Base-by-base conservation (phyloP, 2,797 vertebrate species). In the Podargus strigoides region DNA sequence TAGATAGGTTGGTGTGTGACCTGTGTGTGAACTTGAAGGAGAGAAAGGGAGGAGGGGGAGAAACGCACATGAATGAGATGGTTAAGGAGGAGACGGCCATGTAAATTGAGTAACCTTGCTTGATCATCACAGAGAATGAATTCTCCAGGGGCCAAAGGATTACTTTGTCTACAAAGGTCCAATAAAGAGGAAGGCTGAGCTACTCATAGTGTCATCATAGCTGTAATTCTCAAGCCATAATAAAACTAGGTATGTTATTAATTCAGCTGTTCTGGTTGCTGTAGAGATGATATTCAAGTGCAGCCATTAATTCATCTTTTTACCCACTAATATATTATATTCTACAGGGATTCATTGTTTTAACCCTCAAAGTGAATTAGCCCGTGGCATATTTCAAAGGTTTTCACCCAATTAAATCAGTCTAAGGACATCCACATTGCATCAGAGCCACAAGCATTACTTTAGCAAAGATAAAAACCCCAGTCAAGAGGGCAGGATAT, bases 291-390 rank as follows among this genome's bases (percentile, higher is more conserved):
- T 96, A 96, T 96, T 96, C 56, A 14, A 96, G 89, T 90, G 95
- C 86, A 96, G 95, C 53, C 85, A 96, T 95, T 98, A 96, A 98
- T 97, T 98, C 95, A 97, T 97, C 95, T 96, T 98, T 98, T 97
- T 94, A 87, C 68, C 55, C 76, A 74, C 89, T 90, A 97, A 97
- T 97, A 97, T 74, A 95, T 97, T 97, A 97, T 97, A 97, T 98
- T 97, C 96, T 95, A 85, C 84, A 90, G 90, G 92, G 87, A 97
- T 97, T 97, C 96, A 97, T 97, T 97, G 94, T 97, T 97, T 97
- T 96, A 97, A 97, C 94, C 96, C 93, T 96, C 93, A 88, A 90
- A 67, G 42, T 94, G 81, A 97, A 97, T 97, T 96, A 97, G 95
- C 93, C 87, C 93, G 78, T 97, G 91, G 97, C 96, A 96, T 97